Evolutionary conservation across 2,888 invertebrate genomes (phyloP).

Genomic region (Marasmarcha lunaedactyla): DNA sequence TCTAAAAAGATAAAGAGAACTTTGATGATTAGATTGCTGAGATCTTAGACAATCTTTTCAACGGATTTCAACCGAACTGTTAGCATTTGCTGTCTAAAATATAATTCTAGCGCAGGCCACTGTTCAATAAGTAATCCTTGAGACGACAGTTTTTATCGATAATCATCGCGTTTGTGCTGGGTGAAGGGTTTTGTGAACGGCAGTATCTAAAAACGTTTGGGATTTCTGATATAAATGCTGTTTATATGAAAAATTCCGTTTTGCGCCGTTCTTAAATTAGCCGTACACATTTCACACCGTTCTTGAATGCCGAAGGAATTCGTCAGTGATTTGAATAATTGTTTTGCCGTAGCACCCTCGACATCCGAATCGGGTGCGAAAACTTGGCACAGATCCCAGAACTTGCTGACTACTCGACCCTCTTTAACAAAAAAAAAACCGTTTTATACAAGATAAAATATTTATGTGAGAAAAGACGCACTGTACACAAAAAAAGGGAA

Average conservation of each 20-base stretch:
- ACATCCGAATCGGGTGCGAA: too few relatives aligned
- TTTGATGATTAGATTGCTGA: neutral
- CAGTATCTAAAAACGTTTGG: constrained; percentile 3
- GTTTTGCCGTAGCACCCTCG: too few relatives aligned
- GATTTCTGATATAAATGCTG: constrained; percentile 1
- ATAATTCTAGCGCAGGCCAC: constrained; percentile 4
- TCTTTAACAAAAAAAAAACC: too few relatives aligned
- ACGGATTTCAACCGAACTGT: neutral
- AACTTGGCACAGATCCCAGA: too few relatives aligned
- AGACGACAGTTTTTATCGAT: constrained; percentile 3
- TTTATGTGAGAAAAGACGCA: too few relatives aligned
- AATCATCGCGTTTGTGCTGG: constrained; percentile 11
- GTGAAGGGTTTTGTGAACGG: constrained; percentile 3
- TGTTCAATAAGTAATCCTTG: constrained; percentile 9
- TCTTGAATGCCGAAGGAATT: constrained; percentile 15
- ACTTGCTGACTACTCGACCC: too few relatives aligned
- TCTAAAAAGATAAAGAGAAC: neutral
- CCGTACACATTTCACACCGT: constrained; percentile 20
- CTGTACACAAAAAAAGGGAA: too few relatives aligned
- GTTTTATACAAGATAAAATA: too few relatives aligned
- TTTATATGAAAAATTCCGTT: too few relatives aligned
- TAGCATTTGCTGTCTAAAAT: neutral
- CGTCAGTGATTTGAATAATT: too few relatives aligned
- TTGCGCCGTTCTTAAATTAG: constrained; percentile 12
- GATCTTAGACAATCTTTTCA: neutral